Evolutionary conservation across 2,113 vertebrate species (phyloP).

Genomic region (Alethe castanea): DNA sequence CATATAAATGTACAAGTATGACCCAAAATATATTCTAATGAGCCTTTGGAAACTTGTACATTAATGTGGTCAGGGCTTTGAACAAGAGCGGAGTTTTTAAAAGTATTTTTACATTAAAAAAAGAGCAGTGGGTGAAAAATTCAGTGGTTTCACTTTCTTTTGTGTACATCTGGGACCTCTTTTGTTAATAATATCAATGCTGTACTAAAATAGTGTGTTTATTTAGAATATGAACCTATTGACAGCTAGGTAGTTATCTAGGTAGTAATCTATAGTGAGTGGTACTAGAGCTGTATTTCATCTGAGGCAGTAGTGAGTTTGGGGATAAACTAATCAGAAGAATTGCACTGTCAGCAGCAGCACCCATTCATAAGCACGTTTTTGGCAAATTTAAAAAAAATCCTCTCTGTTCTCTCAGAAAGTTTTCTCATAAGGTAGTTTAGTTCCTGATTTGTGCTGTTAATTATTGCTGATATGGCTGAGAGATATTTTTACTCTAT

Average conservation of each 20-base stretch:
- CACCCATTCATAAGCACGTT: background rate
- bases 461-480: background rate
- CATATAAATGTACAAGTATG: background rate
- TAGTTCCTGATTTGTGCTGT: background rate
- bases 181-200: background rate
- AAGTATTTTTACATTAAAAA: background rate
- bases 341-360: background rate
- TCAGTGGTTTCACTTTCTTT: background rate
- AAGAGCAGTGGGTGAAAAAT: background rate
- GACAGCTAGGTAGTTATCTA: background rate
- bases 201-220: background rate
- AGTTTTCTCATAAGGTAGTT: background rate
- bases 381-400: background rate
- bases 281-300: background rate
- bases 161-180: background rate
- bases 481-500: background rate
- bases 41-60: background rate
- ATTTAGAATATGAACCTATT: background rate
- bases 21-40: background rate
- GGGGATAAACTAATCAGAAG: background rate
- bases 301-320: background rate
- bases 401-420: background rate
- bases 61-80: background rate
- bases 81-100: background rate
- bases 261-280: background rate